Conservation (phyloP, 2,797 vertebrate species). For the Natrix natrix region DNA sequence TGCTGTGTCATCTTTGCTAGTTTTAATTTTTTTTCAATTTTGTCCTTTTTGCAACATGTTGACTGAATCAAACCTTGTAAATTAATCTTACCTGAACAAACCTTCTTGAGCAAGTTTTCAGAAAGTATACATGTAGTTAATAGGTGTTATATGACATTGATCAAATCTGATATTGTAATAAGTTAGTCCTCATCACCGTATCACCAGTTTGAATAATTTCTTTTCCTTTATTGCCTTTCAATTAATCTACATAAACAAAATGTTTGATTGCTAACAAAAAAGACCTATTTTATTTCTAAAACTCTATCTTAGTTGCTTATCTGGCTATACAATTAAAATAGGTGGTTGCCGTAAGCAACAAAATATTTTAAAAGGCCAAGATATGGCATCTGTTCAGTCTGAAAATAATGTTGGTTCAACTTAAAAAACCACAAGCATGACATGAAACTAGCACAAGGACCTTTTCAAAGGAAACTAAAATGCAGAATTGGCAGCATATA, state of each 20-base stretch:
- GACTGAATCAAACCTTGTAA: not conserved
- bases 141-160: not conserved
- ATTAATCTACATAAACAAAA: not conserved
- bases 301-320: not conserved
- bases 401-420: not conserved
- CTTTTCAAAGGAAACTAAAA: slow-evolving; percentile 49
- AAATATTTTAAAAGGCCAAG: not conserved
- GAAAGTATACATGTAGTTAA: not conserved
- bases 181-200: not conserved
- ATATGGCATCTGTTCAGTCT: not conserved
- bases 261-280: not conserved
- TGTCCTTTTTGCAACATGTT: not conserved
- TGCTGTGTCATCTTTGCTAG: not conserved
- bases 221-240: not conserved
- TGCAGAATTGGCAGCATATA: slow-evolving; percentile 36
- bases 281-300: not conserved
- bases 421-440: slow-evolving; percentile 5
- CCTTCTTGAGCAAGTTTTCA: not conserved
- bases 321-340: not conserved
- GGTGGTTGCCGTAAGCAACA: not conserved
- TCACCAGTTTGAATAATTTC: not conserved
- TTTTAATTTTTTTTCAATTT: too few species aligned
- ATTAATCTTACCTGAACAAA: not conserved
- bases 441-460: slow-evolving; percentile 46
- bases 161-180: not conserved